Evolutionary conservation across 1,140 invertebrate genomes (phyloP), one percentile per base, ranked within the genome.

Genomic region (Cecropterus lyciades): DNA sequence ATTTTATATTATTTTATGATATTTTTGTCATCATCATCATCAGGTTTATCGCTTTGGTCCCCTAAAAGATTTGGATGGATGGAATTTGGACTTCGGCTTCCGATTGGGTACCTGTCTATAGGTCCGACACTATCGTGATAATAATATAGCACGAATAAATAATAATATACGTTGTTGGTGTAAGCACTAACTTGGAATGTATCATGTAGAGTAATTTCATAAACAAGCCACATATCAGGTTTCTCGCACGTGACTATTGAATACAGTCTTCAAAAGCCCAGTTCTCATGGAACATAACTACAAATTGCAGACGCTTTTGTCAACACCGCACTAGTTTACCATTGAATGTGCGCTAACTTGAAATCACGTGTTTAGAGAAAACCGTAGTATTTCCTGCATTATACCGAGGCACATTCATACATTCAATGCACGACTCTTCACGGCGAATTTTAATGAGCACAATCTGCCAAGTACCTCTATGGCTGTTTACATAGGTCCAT

Each of bases 401-500:
- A 43, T 43, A 14, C 40, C 13, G 40, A 43, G 1, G 13, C 40
- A 14, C 40, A 43, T 43, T 43, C 40, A 43, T 43, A 43, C 40
- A 43, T 43, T 43, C 13, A 14, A 43, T 14, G 13, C 14, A 43
- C 20, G 20, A 20, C 1, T 2, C 1, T 43, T 43, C 40, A 14
- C 13, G 40, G 13, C 2, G 13, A 43, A 43, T 43, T 43, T 43
- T 43, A 43, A 43, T 43, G 40, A 13, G 40, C n/a, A 43, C 4
- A 43, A 14, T 43, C 40, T 14, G 13, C 40, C 7, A 65, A 37
- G 45, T 16, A 17, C n/a, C n/a, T 63, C 5, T n/a, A 2, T 14
- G 10, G n/a, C 46, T 56, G 45, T 65, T 65, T 56, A 43, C 45
- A 56, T 56, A 65, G 52, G 64, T 56, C 45, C 10, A 37, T 15